Evolutionary conservation across 2,797 vertebrate species (phyloP).

Genomic region (Enteromius argenteus): DNA sequence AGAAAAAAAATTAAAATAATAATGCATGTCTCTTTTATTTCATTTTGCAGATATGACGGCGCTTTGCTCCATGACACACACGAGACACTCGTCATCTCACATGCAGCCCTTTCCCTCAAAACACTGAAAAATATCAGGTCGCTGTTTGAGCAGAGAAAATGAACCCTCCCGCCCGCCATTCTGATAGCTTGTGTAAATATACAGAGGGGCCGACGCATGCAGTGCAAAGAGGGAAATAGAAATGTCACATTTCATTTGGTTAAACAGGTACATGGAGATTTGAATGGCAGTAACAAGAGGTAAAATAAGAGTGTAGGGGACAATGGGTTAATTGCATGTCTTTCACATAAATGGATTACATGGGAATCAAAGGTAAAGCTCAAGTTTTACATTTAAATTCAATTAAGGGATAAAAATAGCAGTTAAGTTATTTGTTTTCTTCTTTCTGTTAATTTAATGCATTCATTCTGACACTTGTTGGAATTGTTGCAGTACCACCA

Average conservation of each 20-base stretch:
- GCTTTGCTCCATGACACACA: slow-evolving; percentile 3
- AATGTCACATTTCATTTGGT: slow-evolving; percentile 37
- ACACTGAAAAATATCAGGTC: slow-evolving; percentile 34
- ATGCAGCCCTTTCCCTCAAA: slow-evolving; percentile 10
- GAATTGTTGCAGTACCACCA: slow-evolving; percentile 67
- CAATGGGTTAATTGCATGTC: slow-evolving; percentile 18
- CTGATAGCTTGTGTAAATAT: slow-evolving; percentile 53
- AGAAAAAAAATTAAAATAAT: background rate
- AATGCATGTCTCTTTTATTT: background rate
- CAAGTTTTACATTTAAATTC: background rate
- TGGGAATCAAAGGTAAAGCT: slow-evolving; percentile 1
- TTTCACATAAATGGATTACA: slow-evolving; percentile 1
- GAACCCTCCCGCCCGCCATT: slow-evolving; percentile 25
- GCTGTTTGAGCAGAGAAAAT: slow-evolving; percentile 50
- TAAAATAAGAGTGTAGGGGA: slow-evolving; percentile 38
- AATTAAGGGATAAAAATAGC: background rate
- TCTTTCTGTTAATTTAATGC: background rate
- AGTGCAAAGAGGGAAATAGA: slow-evolving; percentile 35
- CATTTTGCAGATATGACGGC: background rate
- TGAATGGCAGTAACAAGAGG: slow-evolving; percentile 48
- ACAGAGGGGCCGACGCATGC: slow-evolving; percentile 14
- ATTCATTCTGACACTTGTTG: background rate
- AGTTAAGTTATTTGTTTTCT: background rate
- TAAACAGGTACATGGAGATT: slow-evolving; percentile 24
- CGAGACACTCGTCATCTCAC: background rate